These are phyloP conservation scores for Megalonaias nervosa DNA, from an alignment of 1,140 invertebrate genomes.

Conservation along the genomic window DNA sequence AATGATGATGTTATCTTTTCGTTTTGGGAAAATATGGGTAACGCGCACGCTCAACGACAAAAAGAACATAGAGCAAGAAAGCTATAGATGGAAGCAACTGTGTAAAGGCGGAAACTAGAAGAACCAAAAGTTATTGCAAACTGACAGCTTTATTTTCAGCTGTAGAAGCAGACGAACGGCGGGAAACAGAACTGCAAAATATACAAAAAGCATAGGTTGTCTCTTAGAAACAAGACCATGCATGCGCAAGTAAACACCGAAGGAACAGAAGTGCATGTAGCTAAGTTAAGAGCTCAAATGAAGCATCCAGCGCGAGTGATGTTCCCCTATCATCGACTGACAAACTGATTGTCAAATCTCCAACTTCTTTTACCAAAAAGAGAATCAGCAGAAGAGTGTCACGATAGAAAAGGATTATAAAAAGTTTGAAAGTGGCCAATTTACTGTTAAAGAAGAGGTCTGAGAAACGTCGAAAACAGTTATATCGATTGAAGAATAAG, in stretches of 20 bases:
- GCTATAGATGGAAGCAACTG: neutral
- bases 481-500: neutral
- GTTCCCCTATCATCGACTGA: too few species aligned
- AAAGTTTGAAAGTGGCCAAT: neutral
- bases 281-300: neutral
- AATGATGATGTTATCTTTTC: too few species aligned
- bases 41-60: constrained; percentile 14
- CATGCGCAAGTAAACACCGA: neutral
- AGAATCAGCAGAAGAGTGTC: neutral
- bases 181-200: neutral
- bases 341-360: too few species aligned
- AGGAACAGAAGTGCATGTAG: neutral
- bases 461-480: neutral
- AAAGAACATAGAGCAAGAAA: constrained; percentile 13
- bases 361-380: too few species aligned
- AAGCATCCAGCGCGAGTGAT: neutral
- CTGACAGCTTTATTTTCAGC: neutral
- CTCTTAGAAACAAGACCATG: neutral
- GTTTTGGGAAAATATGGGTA: neutral
- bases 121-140: constrained; percentile 7
- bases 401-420: neutral
- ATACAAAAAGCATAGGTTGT: neutral
- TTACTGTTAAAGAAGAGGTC: neutral
- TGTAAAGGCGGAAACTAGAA: neutral
- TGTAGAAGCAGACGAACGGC: neutral